A percentile compares a stretch with the other conserved stretches of the same genome.
phyloP scores from a whole-genome alignment of 1,140 invertebrate genomes.

The Adoxophyes honmai region DNA sequence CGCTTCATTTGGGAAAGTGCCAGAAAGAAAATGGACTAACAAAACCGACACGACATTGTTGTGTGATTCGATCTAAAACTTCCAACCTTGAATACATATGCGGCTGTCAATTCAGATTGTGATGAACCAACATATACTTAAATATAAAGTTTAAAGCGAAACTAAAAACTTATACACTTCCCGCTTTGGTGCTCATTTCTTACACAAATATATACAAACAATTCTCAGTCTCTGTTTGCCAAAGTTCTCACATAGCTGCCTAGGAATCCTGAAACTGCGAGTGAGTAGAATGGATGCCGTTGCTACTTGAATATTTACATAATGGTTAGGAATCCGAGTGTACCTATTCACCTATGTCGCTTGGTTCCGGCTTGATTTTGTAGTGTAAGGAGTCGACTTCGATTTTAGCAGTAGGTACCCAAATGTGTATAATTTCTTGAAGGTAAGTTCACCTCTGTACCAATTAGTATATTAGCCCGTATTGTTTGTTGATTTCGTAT shows the following conservation, averaged over 20 bases:
- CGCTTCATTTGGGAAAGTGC: slow-evolving; percentile 13
- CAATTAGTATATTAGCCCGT: no score
- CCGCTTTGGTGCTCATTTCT: slow-evolving; percentile 48
- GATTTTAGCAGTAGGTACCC: no score
- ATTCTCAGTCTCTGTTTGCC: slow-evolving; percentile 44
- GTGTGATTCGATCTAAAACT: neutral
- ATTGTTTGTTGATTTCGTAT: no score
- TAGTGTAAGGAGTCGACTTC: no score
- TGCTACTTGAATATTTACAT: slow-evolving; percentile 48
- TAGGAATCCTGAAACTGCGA: slow-evolving; percentile 52
- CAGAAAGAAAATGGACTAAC: neutral
- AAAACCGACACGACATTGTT: neutral
- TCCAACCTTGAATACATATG: neutral
- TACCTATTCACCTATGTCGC: no score
- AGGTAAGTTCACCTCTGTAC: no score
- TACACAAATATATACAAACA: slow-evolving; percentile 62
- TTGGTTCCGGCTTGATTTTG: no score
- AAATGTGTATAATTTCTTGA: no score
- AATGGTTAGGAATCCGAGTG: slow-evolving; percentile 6
- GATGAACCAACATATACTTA: neutral
- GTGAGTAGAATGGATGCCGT: slow-evolving; percentile 47
- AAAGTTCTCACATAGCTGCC: slow-evolving; percentile 51
- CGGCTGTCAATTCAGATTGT: neutral
- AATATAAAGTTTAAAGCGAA: slow-evolving; percentile 15
- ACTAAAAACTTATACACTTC: slow-evolving; percentile 41